These are phyloP conservation scores for Acyrthosiphon pisum DNA, from an alignment of 1,140 invertebrate genomes.

Conservation along the genomic window DNA sequence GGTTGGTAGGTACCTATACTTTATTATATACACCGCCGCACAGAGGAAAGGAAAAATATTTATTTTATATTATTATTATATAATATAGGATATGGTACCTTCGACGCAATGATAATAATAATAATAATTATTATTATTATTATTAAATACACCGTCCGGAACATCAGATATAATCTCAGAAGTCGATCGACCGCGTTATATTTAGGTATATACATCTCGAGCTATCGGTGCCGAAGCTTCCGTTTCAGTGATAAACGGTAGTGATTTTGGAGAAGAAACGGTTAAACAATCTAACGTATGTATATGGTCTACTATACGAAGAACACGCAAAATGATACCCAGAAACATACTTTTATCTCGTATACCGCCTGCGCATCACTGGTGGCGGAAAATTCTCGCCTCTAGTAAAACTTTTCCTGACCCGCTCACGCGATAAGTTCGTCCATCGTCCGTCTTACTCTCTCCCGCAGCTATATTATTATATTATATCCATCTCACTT, in stretches of 20 bases:
- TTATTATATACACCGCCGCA: neutral
- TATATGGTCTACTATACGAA: neutral
- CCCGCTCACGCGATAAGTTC: neutral
- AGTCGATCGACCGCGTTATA: neutral
- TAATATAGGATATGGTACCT: neutral
- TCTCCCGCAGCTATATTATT: no score
- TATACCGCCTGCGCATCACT: neutral
- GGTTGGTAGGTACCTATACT: neutral
- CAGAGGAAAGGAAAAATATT: neutral
- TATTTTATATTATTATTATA: neutral
- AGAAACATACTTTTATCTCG: neutral
- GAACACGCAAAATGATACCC: neutral
- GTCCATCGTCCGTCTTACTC: neutral
- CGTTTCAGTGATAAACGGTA: neutral
- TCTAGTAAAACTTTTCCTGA: conserved; percentile 18
- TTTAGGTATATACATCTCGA: neutral
- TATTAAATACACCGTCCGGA: neutral
- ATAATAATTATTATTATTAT: neutral
- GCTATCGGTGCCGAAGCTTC: neutral
- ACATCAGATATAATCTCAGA: neutral
- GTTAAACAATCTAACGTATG: neutral
- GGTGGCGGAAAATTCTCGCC: neutral
- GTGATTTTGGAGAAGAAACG: neutral
- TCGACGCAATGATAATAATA: neutral
- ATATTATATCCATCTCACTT: no score